phyloP scores from a whole-genome alignment of 2,888 invertebrate species.

The Trissonchulus sp. region DNA sequence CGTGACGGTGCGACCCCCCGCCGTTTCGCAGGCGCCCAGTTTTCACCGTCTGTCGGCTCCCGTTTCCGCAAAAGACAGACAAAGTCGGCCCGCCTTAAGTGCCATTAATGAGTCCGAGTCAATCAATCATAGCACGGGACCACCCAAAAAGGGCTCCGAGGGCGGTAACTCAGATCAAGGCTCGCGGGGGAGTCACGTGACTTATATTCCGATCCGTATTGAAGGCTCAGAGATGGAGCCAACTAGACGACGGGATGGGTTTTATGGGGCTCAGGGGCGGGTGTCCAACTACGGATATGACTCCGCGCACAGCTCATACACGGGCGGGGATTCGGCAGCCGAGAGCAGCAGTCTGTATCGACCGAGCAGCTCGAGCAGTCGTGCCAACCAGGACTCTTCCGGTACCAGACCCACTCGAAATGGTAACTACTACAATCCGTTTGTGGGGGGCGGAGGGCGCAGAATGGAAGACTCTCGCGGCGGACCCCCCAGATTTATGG shows the following conservation, averaged over 20 bases:
- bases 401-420: background rate
- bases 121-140: background rate
- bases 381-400: background rate
- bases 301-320: background rate
- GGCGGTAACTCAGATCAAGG: background rate
- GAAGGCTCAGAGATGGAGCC: background rate
- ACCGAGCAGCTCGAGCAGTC: slow-evolving; percentile 3
- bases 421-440: too few species aligned
- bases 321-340: background rate
- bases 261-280: background rate
- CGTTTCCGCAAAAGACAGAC: background rate
- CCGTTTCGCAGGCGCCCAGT: background rate
- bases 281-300: background rate
- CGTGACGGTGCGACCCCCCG: background rate
- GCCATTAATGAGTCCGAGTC: background rate
- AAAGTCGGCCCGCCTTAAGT: background rate
- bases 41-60: background rate
- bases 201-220: slow-evolving; percentile 18
- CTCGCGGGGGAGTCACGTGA: background rate
- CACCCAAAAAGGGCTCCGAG: background rate
- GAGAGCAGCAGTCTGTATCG: slow-evolving; percentile 3
- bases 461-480: too few species aligned
- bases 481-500: too few species aligned
- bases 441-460: too few species aligned
- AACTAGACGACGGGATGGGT: background rate